A percentile compares a stretch with the other conserved stretches of the same genome.
These are phyloP conservation scores for Ceratoteleas bidentatus DNA, from an alignment of 1,140 invertebrate species.

Conservation along the genomic window DNA sequence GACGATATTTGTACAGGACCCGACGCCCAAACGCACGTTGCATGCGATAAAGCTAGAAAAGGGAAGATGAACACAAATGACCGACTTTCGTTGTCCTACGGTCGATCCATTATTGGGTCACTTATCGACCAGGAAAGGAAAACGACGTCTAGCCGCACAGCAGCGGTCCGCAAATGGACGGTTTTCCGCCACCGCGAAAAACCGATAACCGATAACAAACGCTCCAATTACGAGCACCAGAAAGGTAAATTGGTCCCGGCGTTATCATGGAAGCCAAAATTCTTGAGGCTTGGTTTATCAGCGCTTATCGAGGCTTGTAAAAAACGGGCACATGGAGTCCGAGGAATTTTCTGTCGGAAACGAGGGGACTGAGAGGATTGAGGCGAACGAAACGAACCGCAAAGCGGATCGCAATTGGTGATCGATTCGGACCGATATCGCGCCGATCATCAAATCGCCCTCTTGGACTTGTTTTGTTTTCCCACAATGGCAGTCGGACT, in stretches of 20 bases:
- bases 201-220: conserved; percentile 23
- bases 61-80: conserved; percentile 34
- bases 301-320: conserved; percentile 37
- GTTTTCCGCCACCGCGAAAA: conserved; percentile 40
- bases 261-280: conserved; percentile 36
- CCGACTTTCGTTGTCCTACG: conserved; percentile 24
- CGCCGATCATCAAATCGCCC: conserved; percentile 48
- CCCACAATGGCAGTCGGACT: conserved; percentile 44
- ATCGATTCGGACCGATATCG: conserved; percentile 48
- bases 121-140: conserved; percentile 21
- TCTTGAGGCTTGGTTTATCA: background rate
- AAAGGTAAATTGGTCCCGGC: conserved; percentile 2
- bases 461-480: conserved; percentile 66
- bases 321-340: conserved; percentile 39
- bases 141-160: background rate
- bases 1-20: conserved; percentile 52
- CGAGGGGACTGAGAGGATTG: background rate
- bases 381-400: too few species aligned
- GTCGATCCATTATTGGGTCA: conserved; percentile 39
- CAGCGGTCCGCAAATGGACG: conserved; percentile 24
- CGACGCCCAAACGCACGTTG: conserved; percentile 9
- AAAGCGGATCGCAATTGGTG: background rate
- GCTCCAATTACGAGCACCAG: conserved; percentile 26
- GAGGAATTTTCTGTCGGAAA: conserved; percentile 31
- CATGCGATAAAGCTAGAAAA: conserved; percentile 3